These are phyloP conservation scores for Cancer borealis DNA, from an alignment of 2,888 invertebrate genomes.

Conservation along the genomic window DNA sequence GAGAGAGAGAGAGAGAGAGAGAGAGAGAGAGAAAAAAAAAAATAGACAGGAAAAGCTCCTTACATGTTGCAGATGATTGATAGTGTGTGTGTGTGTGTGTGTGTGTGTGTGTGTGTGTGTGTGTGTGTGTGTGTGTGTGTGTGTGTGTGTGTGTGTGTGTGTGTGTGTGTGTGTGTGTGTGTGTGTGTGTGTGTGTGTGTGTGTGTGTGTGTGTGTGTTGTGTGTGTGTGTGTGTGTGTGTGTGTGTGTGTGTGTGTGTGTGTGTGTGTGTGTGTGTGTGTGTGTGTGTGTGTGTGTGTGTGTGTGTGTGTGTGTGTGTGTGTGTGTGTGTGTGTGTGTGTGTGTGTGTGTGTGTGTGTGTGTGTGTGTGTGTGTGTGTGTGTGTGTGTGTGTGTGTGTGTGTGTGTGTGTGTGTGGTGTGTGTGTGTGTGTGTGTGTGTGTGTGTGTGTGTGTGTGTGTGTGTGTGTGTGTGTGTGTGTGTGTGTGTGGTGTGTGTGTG, in stretches of 20 bases:
- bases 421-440: constrained; percentile 4
- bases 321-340: background rate
- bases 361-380: constrained; percentile 3
- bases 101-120: constrained; percentile 24
- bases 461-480: background rate
- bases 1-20: background rate
- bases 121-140: background rate
- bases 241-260: constrained; percentile 30
- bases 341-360: constrained; percentile 2
- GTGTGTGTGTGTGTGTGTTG: no score
- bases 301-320: background rate
- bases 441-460: constrained; percentile 13
- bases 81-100: background rate
- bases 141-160: background rate
- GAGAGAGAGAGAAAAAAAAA: no score
- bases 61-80: no score
- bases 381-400: background rate
- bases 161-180: no score
- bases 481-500: background rate
- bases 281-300: background rate
- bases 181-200: no score
- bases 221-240: constrained; percentile 4
- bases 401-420: background rate
- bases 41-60: no score
- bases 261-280: background rate